Evolutionary conservation across 2,888 invertebrate genomes (phyloP), one percentile per base, ranked within the genome.

Genomic region (Zaprionus obscuricornis): DNA sequence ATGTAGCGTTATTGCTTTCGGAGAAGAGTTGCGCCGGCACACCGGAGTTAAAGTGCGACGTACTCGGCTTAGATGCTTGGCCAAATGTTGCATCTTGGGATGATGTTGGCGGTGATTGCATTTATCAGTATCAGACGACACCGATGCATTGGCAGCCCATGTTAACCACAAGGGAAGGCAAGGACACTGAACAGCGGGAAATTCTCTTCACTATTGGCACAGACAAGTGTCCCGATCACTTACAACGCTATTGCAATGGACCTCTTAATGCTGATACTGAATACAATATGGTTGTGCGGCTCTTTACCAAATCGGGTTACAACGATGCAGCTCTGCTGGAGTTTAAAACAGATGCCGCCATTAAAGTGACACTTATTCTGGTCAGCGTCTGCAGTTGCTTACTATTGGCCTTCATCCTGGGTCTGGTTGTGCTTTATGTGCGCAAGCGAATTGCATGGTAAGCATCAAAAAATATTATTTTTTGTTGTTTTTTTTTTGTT

Each of bases 281-380:
- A 22, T 96, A 95, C 86, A 91, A 92, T 46, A 89, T 95, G 51
- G 92, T 93, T 67, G 91, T 96, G 62, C 90, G 95, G 40, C 92
- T 94, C 1, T 95, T 93, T 83, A 96, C 95, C 0, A 83, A 76
- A 7, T 89, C 90, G 17, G 93, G 92, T 4, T 93, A 91, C 68
- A 89, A 91, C 56, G 93, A 93, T 78, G 91, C 91, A 0, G 81
- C 81, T 0, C 54, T 89, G 1, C 86, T 92, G 40, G 70, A 87
- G 20, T 91, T 93, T 54, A 90, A 88, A 82, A 93, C 92, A 4
- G 89, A 90, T 54, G 85, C 87, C 0, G 72, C 86, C 8, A 85
- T 90, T 7, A 74, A 89, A 57, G 73, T 90, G 13, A 87, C 88
- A 0, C 59, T 89, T 2, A 88, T 90, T 40, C 49, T 90, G 33